These are phyloP conservation scores for Ectobius pallidus DNA, from an alignment of 2,888 invertebrate genomes.

Conservation along the genomic window DNA sequence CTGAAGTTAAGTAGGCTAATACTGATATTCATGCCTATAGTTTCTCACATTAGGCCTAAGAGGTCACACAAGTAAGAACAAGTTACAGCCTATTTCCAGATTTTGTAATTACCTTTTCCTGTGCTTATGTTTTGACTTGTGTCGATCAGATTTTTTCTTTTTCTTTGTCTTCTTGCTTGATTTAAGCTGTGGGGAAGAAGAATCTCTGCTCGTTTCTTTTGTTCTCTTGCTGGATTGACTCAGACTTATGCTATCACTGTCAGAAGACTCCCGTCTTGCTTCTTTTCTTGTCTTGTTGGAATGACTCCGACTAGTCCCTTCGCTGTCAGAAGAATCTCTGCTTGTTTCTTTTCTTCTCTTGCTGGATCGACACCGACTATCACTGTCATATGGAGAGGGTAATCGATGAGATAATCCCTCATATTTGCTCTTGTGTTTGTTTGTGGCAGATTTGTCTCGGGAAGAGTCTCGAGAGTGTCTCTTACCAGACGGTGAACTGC, in stretches of 20 bases:
- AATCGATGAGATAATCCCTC: background rate
- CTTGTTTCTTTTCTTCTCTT: background rate
- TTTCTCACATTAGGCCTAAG: no score
- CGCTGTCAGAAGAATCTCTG: background rate
- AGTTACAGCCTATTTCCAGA: no score
- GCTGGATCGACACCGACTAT: background rate
- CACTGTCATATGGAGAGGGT: background rate
- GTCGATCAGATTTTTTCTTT: background rate
- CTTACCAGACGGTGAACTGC: no score
- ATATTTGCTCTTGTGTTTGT: no score
- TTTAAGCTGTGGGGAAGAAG: background rate
- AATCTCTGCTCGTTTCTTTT: background rate
- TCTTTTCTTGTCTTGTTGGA: background rate
- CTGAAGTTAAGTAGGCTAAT: no score
- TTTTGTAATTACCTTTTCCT: slow-evolving; percentile 1
- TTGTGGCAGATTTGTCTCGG: no score
- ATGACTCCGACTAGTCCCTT: background rate
- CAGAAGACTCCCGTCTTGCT: background rate
- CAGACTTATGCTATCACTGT: background rate
- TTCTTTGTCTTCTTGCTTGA: slow-evolving; percentile 9
- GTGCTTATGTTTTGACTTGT: slow-evolving; percentile 1
- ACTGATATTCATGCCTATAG: no score
- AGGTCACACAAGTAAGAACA: no score
- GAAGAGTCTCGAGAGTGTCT: no score
- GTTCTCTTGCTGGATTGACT: background rate